Base-by-base conservation (phyloP, 2,797 vertebrate species). In the Kryptopterus vitreolus region DNA sequence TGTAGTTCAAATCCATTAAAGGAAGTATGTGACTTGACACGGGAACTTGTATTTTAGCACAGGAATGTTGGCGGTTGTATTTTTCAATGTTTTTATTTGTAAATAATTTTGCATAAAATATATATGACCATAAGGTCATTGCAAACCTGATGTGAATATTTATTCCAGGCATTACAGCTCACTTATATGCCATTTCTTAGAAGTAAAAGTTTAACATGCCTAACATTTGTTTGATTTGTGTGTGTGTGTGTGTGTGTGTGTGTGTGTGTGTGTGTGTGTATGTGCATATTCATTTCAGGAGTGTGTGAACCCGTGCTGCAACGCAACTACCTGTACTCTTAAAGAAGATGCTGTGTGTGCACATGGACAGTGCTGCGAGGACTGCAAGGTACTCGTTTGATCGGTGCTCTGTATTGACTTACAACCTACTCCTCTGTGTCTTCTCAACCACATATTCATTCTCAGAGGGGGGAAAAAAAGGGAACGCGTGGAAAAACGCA, bases 241-340 rank as follows among this genome's bases (percentile, higher is more conserved):
- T 68, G 38, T 69, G 38, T 68, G 38, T 68, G 65, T 68, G 38
- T 66, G 62, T 38, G 62, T 65, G 62, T 65, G 31, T 35, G 31
- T 63, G 61, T 63, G 61, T 62, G 29, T 63, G 16, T 10, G 16
- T 22, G 12, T 29, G 38, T 69, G 69, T 52, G 29, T 22, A 29
- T 20, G 24, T 5, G 3, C 50, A 2, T 4, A 78, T 74, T 76
- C 80, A 33, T 65, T 83, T 69, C 84, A 99, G 98, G 98, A 99
- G 90, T 99, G 98, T 33, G 86, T 94, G 50, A 99, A 96, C 85
- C 94, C 89, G 9, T 99, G 98, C 93, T 99, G 98, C 29, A 99
- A 99, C 0, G 96, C 98, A 1, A 95, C 94, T 1, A 96, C 95
- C 84, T 99, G 98, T 68, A 94, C 96, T 68, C 89, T 99, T 88